These are phyloP conservation scores for Diplolepis rosae DNA, from an alignment of 2,888 invertebrate species.

Conservation along the genomic window DNA sequence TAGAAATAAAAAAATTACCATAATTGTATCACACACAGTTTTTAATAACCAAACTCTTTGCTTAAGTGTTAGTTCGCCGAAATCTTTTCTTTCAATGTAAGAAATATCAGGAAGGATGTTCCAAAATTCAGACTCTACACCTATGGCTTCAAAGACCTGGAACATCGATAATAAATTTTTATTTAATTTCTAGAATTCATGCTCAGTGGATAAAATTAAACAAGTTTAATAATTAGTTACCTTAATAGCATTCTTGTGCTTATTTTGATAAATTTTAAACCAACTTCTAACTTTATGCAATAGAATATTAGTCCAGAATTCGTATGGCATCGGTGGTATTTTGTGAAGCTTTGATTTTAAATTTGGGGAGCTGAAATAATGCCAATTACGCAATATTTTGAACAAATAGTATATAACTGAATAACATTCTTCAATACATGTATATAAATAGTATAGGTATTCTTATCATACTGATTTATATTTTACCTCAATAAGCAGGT, in stretches of 20 bases:
- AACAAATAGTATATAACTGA: too few relatives aligned
- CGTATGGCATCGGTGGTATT: conserved; percentile 77
- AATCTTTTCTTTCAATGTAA: conserved; percentile 74
- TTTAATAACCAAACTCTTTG: conserved; percentile 77
- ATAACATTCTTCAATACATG: neutral
- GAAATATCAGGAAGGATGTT: conserved; percentile 74
- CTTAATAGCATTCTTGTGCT: conserved; percentile 68
- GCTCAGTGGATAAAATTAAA: neutral
- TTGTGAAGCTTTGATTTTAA: conserved; percentile 71
- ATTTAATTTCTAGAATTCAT: neutral
- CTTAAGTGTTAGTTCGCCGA: conserved; percentile 75
- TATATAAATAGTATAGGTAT: neutral
- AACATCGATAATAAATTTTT: conserved; percentile 30
- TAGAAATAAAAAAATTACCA: conserved; percentile 55
- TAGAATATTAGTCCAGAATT: conserved; percentile 76
- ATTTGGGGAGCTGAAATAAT: conserved; percentile 64
- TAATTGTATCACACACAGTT: conserved; percentile 75
- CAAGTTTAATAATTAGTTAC: conserved; percentile 49
- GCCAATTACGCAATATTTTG: too few relatives aligned
- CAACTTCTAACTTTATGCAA: conserved; percentile 73
- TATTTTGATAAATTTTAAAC: conserved; percentile 75
- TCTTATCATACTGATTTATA: conserved; percentile 17
- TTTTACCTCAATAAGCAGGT: conserved; percentile 75
- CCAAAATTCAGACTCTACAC: conserved; percentile 77
- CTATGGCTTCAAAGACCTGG: conserved; percentile 75